Conservation (phyloP, 2,113 vertebrate species). For the Anser brachyrhynchus region DNA sequence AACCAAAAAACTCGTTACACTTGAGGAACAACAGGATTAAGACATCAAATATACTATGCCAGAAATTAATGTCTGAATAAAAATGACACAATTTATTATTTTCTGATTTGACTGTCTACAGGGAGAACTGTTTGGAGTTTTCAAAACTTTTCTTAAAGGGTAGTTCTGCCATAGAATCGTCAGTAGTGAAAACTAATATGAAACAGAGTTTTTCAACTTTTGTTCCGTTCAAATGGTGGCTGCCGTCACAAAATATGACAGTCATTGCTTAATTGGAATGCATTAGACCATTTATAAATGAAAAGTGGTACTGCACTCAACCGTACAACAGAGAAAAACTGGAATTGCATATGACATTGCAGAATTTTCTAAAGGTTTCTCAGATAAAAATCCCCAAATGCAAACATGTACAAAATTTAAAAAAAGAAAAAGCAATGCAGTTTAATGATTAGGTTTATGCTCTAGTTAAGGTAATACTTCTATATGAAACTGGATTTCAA, state of each 20-base stretch:
- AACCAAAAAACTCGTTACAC: neutral
- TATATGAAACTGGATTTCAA: neutral
- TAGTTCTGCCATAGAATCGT: neutral
- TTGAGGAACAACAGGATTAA: neutral
- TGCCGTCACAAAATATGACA: neutral
- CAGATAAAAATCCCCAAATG: neutral
- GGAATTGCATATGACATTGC: neutral
- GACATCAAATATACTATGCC: neutral
- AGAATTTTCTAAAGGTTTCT: neutral
- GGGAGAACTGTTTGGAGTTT: neutral
- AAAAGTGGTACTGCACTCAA: neutral
- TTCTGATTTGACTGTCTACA: neutral
- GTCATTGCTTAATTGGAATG: neutral
- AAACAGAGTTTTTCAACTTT: neutral
- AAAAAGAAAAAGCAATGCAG: neutral
- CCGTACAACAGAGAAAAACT: neutral
- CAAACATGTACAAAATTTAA: neutral
- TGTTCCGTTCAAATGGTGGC: neutral
- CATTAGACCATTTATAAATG: no score
- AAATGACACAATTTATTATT: accelerated
- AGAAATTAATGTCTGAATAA: neutral
- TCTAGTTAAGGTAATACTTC: neutral
- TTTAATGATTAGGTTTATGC: neutral
- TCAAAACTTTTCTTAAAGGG: neutral
- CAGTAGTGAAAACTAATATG: neutral